Evolutionary conservation across 2,797 vertebrate species (phyloP), one percentile per base, ranked within the genome.

Genomic region (Bradypodion pumilum): DNA sequence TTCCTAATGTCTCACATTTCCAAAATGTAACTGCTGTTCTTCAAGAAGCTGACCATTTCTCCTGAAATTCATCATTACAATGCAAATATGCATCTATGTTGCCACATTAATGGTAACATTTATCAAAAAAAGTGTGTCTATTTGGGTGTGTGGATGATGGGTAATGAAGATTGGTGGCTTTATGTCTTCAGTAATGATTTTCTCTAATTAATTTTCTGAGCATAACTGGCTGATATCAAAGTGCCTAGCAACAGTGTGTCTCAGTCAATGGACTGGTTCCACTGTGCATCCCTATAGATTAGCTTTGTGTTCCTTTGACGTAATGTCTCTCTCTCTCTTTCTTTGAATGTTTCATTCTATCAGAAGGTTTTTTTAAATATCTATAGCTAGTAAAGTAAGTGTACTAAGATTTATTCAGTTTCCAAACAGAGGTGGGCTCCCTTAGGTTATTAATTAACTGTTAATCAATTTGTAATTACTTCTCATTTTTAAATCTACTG

Each of bases 191-290:
- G 62, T 92, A 92, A 92, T 89, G 29, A 78, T 90, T 92, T 92
- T 91, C 72, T 86, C 29, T 87, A 93, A 92, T 92, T 92, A 92
- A 92, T 93, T 93, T 92, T 91, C 86, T 91, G 21, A 87, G 60
- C 9, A 42, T 89, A 91, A 80, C 89, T 88, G 10, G 8, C 72
- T 87, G 82, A 86, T 88, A 92, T 80, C 80, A 91, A 90, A 90
- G 44, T 81, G 76, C 88, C 81, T 89, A 92, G 87, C 80, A 93
- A 91, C 87, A 86, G 56, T 16, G 27, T n/a, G 16, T 89, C 86
- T 91, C 25, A 90, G 85, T 79, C 81, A 89, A 42, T 7, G 52
- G 46, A 63, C 78, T 86, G 37, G 83, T 89, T 88, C 44, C 40
- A 46, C 32, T 84, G 10, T 2, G 25, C 78, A 85, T 79, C 56